Evolutionary conservation across 2,113 vertebrate genomes (phyloP).

Genomic region (Anser brachyrhynchus): DNA sequence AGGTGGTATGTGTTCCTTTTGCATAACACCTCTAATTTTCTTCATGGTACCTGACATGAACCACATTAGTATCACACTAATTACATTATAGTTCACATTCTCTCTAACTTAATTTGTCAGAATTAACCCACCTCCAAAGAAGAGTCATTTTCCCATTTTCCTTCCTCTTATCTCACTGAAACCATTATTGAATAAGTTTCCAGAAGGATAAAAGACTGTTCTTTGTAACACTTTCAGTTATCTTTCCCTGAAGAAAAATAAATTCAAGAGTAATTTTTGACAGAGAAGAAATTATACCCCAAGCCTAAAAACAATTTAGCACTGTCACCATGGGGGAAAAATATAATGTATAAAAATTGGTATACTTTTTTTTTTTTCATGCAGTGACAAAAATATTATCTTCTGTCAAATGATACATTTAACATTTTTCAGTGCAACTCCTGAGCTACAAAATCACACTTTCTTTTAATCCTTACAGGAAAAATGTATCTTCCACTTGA

Average conservation of each 20-base stretch:
- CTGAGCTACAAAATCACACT: neutral
- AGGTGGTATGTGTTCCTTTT: neutral
- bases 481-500: neutral
- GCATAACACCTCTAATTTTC: neutral
- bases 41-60: slow-evolving; percentile 14
- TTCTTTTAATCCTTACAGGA: neutral
- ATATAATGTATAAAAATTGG: neutral
- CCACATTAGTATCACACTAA: slow-evolving; percentile 31
- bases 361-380: neutral
- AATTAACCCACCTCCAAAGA: neutral
- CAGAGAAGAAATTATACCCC: neutral
- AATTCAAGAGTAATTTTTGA: slow-evolving; percentile 43
- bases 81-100: slow-evolving; percentile 6
- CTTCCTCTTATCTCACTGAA: slow-evolving; percentile 19
- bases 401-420: neutral
- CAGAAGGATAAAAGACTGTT: neutral
- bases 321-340: neutral
- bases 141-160: neutral
- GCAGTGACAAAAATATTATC: neutral
- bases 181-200: slow-evolving; percentile 25
- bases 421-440: neutral
- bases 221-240: neutral
- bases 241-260: neutral
- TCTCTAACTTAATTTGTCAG: slow-evolving; percentile 3
- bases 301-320: neutral